These are phyloP conservation scores for Polietes domitor DNA, from an alignment of 2,888 invertebrate species.

Conservation along the genomic window DNA sequence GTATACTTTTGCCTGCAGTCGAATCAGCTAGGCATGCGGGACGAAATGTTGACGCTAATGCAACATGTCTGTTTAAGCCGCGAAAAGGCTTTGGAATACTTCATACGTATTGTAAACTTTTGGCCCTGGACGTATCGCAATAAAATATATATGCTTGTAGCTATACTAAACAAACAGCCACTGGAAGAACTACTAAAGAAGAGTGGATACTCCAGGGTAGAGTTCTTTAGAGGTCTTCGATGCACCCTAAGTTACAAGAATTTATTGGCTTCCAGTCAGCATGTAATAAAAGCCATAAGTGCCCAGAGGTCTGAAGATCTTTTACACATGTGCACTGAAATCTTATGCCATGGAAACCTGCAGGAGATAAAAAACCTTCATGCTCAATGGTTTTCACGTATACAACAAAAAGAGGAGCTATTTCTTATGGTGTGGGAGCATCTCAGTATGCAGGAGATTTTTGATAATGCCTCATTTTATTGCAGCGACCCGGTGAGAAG, in stretches of 20 bases:
- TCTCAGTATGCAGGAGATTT: constrained; percentile 54
- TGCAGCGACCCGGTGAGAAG: constrained; percentile 63
- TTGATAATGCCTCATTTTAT: constrained; percentile 63
- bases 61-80: constrained; percentile 73
- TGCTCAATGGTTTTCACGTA: constrained; percentile 78
- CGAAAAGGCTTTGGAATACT: constrained; percentile 70
- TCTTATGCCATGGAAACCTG: constrained; percentile 74
- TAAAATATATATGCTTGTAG: constrained; percentile 77
- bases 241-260: constrained; percentile 77
- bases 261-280: constrained; percentile 78
- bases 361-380: constrained; percentile 78
- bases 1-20: constrained; percentile 78
- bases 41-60: constrained; percentile 76
- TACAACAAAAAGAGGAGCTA: constrained; percentile 75
- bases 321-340: constrained; percentile 72
- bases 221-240: constrained; percentile 77
- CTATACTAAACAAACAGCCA: constrained; percentile 73
- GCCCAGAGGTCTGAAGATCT: constrained; percentile 72
- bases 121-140: constrained; percentile 80
- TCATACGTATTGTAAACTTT: constrained; percentile 73
- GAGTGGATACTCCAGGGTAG: constrained; percentile 51
- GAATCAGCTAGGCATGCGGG: constrained; percentile 76
- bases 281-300: constrained; percentile 76
- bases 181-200: constrained; percentile 69
- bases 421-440: constrained; percentile 72